Conservation (phyloP, 2,888 invertebrate genomes). For the Tiphia femorata region DNA sequence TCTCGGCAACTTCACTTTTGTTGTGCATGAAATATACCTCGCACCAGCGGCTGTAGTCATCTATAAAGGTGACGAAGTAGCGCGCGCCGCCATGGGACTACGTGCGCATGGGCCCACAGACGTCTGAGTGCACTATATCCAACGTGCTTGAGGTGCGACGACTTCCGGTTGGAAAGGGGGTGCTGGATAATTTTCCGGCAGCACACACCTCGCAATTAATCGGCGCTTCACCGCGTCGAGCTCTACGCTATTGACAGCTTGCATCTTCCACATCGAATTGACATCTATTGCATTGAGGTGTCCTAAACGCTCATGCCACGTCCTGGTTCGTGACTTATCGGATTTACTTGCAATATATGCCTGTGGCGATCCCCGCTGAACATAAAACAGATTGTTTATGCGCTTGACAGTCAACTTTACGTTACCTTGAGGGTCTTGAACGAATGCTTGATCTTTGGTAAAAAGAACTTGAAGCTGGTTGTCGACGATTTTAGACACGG, state of each 20-base stretch:
- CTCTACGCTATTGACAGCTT: neutral
- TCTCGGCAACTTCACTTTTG: conserved; percentile 11
- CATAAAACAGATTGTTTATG: neutral
- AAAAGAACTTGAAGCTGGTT: neutral
- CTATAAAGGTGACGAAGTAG: conserved; percentile 31
- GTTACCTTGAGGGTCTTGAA: neutral
- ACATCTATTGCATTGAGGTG: conserved; percentile 27
- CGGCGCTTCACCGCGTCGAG: neutral
- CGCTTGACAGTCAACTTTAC: neutral
- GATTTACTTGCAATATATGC: neutral
- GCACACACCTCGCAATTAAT: neutral
- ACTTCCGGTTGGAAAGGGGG: conserved; percentile 8
- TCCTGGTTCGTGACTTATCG: neutral
- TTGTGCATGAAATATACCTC: conserved; percentile 24
- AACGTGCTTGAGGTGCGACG: neutral
- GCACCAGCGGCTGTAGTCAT: conserved; percentile 35
- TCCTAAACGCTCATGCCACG: conserved; percentile 28
- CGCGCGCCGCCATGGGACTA: conserved; percentile 5
- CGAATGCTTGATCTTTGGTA: neutral
- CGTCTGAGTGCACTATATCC: conserved; percentile 5
- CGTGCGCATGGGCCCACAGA: conserved; percentile 3
- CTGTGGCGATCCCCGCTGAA: neutral
- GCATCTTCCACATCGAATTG: conserved; percentile 7
- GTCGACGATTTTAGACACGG: neutral
- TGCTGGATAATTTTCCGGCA: conserved; percentile 17